Evolutionary conservation across 2,888 invertebrate genomes (phyloP), one percentile per base, ranked within the genome.

Genomic region (Ormia ochracea): DNA sequence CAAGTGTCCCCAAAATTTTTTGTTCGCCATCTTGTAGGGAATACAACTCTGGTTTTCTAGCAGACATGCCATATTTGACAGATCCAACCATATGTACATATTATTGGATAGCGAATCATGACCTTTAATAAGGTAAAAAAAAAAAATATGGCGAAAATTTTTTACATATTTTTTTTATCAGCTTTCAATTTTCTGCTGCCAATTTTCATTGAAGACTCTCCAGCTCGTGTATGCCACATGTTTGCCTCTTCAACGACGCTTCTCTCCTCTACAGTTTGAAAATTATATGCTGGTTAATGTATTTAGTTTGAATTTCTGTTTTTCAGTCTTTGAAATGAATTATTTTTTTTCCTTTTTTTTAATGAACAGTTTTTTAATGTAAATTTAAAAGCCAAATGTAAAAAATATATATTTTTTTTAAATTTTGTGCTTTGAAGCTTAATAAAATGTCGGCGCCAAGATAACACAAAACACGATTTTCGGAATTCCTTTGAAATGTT

Each of bases 401-500:
- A 12, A 56, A 36, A 74, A 74, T n/a, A 14, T 33, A 48, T 19
- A 19, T 43, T 19, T 31, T 12, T 41, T 41, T 58, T 41, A n/a
- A 50, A 66, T 19, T 17, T 54, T 69, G n/a, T 63, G 31, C 56
- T 10, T 65, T 63, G 38, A 3, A 48, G 48, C 33, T 54, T 43
- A 48, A 58, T 23, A 41, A 48, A 59, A 48, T 50, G 58, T 63
- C 76, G 78, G 78, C 78, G 78, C 78, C 75, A 74, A 79, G 74
- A 74, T 79, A 79, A 79, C 52, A 74, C 19, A 33, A 68, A 73
- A 78, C 63, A 74, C 58, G 74, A 69, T 68, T 78, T 78, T 73
- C 66, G 72, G 74, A 79, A 79, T 79, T 74, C 74, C 69, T 79
- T 79, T 79, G 65, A 63, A 74, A 69, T 75, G 68, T 69, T 79